Evolutionary conservation across 2,113 vertebrate genomes (phyloP), one percentile per base, ranked within the genome.

Genomic region (Trematocara stigmaticum): DNA sequence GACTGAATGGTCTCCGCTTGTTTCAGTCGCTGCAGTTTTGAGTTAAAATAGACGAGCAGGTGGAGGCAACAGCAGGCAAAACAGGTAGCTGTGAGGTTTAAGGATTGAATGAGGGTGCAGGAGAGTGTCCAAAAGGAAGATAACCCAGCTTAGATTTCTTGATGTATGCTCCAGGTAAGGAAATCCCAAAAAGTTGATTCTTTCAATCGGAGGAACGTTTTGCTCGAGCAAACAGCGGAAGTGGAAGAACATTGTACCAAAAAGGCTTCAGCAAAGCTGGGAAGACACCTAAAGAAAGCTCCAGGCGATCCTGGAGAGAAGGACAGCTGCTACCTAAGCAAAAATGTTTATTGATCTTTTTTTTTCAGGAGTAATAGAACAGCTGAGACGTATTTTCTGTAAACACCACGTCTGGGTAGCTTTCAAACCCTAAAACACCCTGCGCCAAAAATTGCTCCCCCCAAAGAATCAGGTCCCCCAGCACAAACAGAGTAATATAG

Each of bases 1-100:
- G 92, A 86, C 91, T 74, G 12, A 82, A 61, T 3, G 6, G 83
- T 92, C 91, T 93, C 89, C 85, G 88, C 82, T 90, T 87, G 83
- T 88, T 93, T 92, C 83, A 40, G 80, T 93, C 87, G 40, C 86
- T 92, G 55, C 79, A 83, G 69, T 85, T 90, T 90, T 23, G 79
- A 88, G 64, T 74, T 38, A 10, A 87, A 85, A 47, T 79, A 81
- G 69, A 85, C 2, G 34, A 57, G 51, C 69, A 79, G 87, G 59
- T 40, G 56, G 66, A 71, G 38, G 83, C 69, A 82, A 86, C 71
- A 69, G 23, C 26, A 66, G 79, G 59, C 34, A 16, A n/a, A 55
- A 86, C 52, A 74, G 49, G 47, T 38, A 35, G 42, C 42, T 29
- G 23, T 74, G 42, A 55, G 10, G 34, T 79, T 49, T 26, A 40